phyloP scores from a whole-genome alignment of 2,797 vertebrate species.

The Sylvilagus floridanus region DNA sequence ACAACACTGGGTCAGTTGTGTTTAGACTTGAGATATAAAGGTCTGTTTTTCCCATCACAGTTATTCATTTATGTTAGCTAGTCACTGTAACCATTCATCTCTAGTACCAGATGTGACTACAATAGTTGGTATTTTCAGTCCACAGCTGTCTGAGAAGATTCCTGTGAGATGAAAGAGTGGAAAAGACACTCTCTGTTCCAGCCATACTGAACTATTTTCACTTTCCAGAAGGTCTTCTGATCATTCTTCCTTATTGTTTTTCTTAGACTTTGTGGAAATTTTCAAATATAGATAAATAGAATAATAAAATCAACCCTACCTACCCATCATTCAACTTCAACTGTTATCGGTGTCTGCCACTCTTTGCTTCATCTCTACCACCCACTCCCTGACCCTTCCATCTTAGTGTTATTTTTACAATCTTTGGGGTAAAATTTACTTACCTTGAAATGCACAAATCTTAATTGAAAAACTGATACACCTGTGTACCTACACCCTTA shows the following conservation, averaged over 20 bases:
- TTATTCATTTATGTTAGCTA: constrained; percentile 27
- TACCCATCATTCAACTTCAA: background rate
- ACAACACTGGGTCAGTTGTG: constrained; percentile 22
- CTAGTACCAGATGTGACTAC: constrained; percentile 66
- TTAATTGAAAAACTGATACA: background rate
- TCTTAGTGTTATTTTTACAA: background rate
- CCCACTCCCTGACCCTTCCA: background rate
- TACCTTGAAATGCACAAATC: background rate
- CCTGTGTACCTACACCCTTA: background rate
- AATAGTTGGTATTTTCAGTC: constrained; percentile 25
- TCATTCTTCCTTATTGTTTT: constrained; percentile 38
- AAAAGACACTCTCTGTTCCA: constrained; percentile 9
- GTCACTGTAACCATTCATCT: constrained; percentile 36
- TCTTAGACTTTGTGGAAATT: constrained; percentile 37
- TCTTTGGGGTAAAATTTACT: background rate
- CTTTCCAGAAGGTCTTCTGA: constrained; percentile 36
- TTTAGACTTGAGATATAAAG: constrained; percentile 26
- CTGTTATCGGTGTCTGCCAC: background rate
- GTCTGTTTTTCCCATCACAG: constrained; percentile 33
- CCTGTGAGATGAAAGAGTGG: constrained; percentile 43
- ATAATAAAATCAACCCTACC: background rate
- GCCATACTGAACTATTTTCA: constrained; percentile 28
- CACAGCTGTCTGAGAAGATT: constrained; percentile 67
- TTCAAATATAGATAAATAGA: constrained; percentile 25
- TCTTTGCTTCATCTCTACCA: background rate